Evolutionary conservation across 2,888 invertebrate genomes (phyloP).

Genomic region (Tetheella fluctuosa): DNA sequence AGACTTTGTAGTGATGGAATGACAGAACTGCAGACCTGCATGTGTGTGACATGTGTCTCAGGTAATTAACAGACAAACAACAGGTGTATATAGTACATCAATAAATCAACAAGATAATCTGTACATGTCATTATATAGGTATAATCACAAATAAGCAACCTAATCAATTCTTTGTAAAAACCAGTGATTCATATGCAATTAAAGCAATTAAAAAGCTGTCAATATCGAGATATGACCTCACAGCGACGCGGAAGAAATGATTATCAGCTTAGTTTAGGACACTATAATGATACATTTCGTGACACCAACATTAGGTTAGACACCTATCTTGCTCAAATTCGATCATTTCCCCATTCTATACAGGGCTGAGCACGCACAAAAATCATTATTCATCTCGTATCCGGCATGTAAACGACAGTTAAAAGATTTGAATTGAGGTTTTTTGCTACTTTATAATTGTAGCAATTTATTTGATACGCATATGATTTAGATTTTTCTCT

Average conservation of each 20-base stretch:
- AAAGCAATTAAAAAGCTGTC: conserved; percentile 5
- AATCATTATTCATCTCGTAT: conserved; percentile 59
- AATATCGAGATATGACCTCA: conserved; percentile 12
- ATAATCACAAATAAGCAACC: background rate
- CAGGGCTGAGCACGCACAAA: conserved; percentile 52
- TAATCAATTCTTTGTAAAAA: background rate
- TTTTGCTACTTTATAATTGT: conserved; percentile 25
- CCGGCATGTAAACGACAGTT: conserved; percentile 49
- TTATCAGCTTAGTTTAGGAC: background rate
- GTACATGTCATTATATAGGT: too few relatives aligned
- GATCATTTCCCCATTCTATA: conserved; percentile 20
- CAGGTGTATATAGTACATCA: too few relatives aligned
- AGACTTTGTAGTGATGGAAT: too few relatives aligned
- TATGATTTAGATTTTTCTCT: too few relatives aligned
- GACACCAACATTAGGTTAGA: conserved; percentile 55
- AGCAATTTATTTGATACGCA: background rate
- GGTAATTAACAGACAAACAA: too few relatives aligned
- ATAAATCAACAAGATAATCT: background rate
- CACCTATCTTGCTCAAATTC: conserved; percentile 35
- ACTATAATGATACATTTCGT: conserved; percentile 44
- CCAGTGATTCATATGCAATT: background rate
- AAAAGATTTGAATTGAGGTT: conserved; percentile 34
- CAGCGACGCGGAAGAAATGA: conserved; percentile 22
- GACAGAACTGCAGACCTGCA: too few relatives aligned
- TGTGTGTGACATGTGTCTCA: too few relatives aligned